Percentiles rank a stretch among this genome's conserved stretches.
These are phyloP conservation scores for Poecile montanus DNA, from an alignment of 2,797 vertebrate species.

Conservation along the genomic window DNA sequence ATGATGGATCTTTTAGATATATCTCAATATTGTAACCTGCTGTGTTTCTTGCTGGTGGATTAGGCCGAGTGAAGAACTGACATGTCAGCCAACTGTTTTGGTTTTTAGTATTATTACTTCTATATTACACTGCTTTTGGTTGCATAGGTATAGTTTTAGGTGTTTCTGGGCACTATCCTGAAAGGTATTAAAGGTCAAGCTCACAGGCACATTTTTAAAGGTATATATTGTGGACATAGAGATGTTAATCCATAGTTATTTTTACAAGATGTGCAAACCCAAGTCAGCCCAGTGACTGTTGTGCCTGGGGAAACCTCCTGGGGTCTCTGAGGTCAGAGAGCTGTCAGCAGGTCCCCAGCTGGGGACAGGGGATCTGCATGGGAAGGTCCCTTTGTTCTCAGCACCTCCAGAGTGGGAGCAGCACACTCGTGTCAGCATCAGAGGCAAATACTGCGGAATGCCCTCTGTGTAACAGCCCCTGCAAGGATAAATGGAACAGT, in stretches of 20 bases:
- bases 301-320: not conserved
- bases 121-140: not conserved
- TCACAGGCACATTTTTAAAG: not conserved
- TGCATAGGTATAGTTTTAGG: not conserved
- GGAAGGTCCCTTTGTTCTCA: not conserved
- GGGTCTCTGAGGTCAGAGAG: not conserved
- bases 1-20: not conserved
- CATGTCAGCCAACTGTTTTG: rapidly evolving
- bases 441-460: not conserved
- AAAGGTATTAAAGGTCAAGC: not conserved
- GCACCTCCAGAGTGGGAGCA: not conserved
- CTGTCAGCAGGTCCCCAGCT: not conserved
- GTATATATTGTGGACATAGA: not conserved
- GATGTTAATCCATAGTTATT: not conserved
- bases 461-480: not conserved
- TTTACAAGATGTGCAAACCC: not conserved
- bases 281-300: not conserved
- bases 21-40: not conserved
- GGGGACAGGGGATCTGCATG: not conserved
- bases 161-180: not conserved
- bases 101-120: not conserved
- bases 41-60: not conserved
- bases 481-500: not conserved
- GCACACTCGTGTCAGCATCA: rapidly evolving
- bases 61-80: not conserved